Evolutionary conservation across 1,140 invertebrate species (phyloP), one percentile per base, ranked within the genome.

Genomic region (Uloborus diversus): DNA sequence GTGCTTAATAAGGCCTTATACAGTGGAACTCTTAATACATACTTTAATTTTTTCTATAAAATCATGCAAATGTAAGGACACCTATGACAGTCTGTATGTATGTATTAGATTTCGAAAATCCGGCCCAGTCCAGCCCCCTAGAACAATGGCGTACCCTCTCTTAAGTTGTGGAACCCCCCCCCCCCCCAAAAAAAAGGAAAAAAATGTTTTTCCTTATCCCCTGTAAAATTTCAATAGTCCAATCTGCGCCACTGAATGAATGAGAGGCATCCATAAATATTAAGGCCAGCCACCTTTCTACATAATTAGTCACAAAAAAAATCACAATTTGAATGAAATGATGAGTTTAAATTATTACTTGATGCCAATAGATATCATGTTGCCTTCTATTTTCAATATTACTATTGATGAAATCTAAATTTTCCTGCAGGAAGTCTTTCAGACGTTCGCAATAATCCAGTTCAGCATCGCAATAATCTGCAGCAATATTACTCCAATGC

Each of bases 401-500:
- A 64, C 86, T 85, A 23, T 90, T 90, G 85, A 93, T 91, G 70
- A 88, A 90, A 5, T 89, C 87, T 1, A 88, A 87, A 76, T 93
- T 93, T 37, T 90, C 89, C 0, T 89, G 87, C 3, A 96, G 86
- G 85, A 91, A 92, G 53, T 89, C 87, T 64, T 90, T 88, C 1
- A 95, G 88, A 73, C 90, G 90, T 23, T 90, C 85, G 85, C 94
- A 96, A 81, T 93, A 91, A 13, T 88, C 85, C n/a, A 90, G 83
- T 79, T 90, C 89, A 14, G 89, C 88, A 1, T 91, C 88, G 84
- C 94, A 96, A 79, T 91, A 90, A 35, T 86, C 86, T 51, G 90
- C 87, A 27, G 94, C 90, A 1, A 93, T 94, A 84, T 95, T 94
- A 83, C 90, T 87, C 89, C 93, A 93, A 85, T 94, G 93, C 83